Base-by-base conservation (phyloP, 2,888 invertebrate genomes). In the Pachymerium ferrugineum region DNA sequence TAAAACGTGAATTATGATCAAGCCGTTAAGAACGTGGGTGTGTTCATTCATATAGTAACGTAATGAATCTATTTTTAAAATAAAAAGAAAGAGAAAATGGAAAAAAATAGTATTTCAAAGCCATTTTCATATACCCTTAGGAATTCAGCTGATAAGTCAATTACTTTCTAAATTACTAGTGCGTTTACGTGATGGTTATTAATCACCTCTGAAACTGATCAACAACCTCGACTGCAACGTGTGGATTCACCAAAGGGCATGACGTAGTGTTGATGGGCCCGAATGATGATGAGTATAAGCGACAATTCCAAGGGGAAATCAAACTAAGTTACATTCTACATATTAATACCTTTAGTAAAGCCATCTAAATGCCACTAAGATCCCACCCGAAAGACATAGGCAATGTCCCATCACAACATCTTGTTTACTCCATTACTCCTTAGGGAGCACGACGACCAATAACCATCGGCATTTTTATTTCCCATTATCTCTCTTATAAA, bases 271-370 rank as follows among this genome's bases (percentile, higher is more conserved):
- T 62, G 62, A 62, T 62, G 28, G 62, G 62, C 62, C 28, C 28
- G 28, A 28, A 28, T n/a, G 28, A 62, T 62, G 62, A 62, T 62
- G 62, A 62, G 62, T 62, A 22, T 10, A 28, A 25, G 28, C 62
- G 28, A n/a, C 28, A 25, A 62, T 6, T 62, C 62, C 62, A n/a
- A 28, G 28, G 62, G 62, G 62, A 62, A 62, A 62, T 62, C 62
- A 62, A 62, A 62, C 25, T 62, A 62, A 62, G 25, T 62, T 62
- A 25, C 62, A 62, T 28, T 25, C 62, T 14, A 6, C 14, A 28
- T 62, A 62, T 62, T 62, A 62, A 62, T 62, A 28, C 25, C 28
- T 62, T 62, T 62, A 22, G 62, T 62, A 25, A 62, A 28, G n/a
- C 25, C 28, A 25, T n/a, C 28, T 28, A 28, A 62, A 62, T 62